phyloP scores from a whole-genome alignment of 2,888 invertebrate species.

The Syrphus vitripennis region DNA sequence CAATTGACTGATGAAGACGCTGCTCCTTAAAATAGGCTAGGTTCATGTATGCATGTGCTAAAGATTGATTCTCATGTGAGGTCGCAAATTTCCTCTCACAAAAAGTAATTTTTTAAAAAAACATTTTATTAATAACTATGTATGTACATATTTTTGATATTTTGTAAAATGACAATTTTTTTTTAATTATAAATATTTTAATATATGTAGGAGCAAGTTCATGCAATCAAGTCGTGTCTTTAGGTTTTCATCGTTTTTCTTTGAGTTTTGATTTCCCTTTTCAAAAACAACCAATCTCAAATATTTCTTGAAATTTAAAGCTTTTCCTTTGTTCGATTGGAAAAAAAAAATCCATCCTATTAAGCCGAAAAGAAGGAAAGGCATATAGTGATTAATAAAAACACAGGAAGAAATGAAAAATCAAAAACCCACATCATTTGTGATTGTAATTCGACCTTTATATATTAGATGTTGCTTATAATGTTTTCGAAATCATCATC shows the following conservation, averaged over 20 bases:
- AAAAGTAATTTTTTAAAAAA: too few relatives aligned
- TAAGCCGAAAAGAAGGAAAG: neutral
- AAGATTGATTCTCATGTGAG: too few relatives aligned
- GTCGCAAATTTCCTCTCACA: too few relatives aligned
- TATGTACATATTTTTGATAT: too few relatives aligned
- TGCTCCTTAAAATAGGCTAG: too few relatives aligned
- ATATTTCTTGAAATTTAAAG: neutral
- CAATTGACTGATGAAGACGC: too few relatives aligned
- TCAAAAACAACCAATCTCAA: neutral
- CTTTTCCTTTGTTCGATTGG: neutral
- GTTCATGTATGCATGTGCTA: too few relatives aligned
- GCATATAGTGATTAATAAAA: neutral
- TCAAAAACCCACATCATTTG: conserved; percentile 6
- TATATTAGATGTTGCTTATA: neutral
- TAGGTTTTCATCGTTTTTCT: neutral
- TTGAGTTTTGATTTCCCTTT: neutral
- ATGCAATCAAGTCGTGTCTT: too few relatives aligned
- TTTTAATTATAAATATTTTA: too few relatives aligned
- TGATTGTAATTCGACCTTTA: conserved; percentile 5
- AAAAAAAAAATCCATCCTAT: neutral
- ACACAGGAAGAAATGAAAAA: neutral
- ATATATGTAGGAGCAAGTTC: too few relatives aligned
- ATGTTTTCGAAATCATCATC: conserved; percentile 16
- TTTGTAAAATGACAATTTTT: too few relatives aligned
- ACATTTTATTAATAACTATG: too few relatives aligned